A percentile compares a stretch with the other conserved stretches of the same genome.
These are phyloP conservation scores for Leucophenga montana DNA, from an alignment of 2,888 invertebrate species.

Conservation along the genomic window DNA sequence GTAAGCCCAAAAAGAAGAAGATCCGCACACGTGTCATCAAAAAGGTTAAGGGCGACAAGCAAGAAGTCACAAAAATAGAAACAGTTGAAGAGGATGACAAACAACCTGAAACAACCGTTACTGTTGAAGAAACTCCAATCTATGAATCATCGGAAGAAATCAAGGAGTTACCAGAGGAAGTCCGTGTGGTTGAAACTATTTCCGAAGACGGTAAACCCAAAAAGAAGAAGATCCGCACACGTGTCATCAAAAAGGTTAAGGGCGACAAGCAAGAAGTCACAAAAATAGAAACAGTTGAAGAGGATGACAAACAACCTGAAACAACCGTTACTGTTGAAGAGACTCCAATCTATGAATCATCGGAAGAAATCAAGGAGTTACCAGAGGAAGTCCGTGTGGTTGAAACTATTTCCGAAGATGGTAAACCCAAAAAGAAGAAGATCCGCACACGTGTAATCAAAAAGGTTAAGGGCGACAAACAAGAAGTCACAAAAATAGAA, in stretches of 20 bases:
- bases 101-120: slow-evolving; percentile 42
- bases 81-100: slow-evolving; percentile 46
- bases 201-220: too few species aligned
- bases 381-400: slow-evolving; percentile 44
- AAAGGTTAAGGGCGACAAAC: slow-evolving; percentile 44
- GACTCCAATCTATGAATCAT: slow-evolving; percentile 16
- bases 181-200: too few species aligned
- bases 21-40: slow-evolving; percentile 45
- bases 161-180: too few species aligned
- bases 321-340: too few species aligned
- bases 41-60: slow-evolving; percentile 44
- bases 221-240: too few species aligned
- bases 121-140: slow-evolving; percentile 39
- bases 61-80: slow-evolving; percentile 46
- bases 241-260: too few species aligned
- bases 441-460: slow-evolving; percentile 45
- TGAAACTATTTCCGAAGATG: slow-evolving; percentile 40
- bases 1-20: slow-evolving; percentile 42
- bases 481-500: slow-evolving; percentile 46
- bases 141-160: slow-evolving; percentile 7
- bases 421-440: slow-evolving; percentile 41
- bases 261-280: too few species aligned
- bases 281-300: too few species aligned
- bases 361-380: slow-evolving; percentile 38
- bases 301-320: too few species aligned